Evolutionary conservation across 2,113 vertebrate species (phyloP).

Genomic region (Danionella cerebrum): DNA sequence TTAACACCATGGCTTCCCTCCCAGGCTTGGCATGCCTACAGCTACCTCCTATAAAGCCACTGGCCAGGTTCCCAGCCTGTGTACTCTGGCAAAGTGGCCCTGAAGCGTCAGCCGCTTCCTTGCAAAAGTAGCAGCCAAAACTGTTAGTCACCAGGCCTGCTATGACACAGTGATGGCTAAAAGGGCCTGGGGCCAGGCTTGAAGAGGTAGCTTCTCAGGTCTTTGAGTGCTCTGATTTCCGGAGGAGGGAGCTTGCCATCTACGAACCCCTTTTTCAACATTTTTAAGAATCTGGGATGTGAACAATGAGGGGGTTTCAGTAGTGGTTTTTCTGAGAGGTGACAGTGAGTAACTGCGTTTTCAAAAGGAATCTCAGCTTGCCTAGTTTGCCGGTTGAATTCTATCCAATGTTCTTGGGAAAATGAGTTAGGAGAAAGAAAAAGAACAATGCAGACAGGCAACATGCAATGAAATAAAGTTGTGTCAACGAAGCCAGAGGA

Average conservation of each 20-base stretch:
- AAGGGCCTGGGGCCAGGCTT: slow-evolving; percentile 23
- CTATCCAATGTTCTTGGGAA: too few relatives aligned
- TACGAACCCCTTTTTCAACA: neutral
- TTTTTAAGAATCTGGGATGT: neutral
- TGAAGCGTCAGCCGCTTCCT: slow-evolving; percentile 30
- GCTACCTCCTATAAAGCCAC: slow-evolving; percentile 36
- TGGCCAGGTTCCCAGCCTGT: slow-evolving; percentile 33
- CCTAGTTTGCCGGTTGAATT: neutral
- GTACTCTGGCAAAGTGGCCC: slow-evolving; percentile 25
- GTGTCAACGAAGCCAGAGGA: slow-evolving; percentile 45
- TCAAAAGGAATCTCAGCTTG: neutral
- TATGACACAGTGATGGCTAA: slow-evolving; percentile 22
- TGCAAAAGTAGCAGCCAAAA: slow-evolving; percentile 21
- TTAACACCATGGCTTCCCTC: slow-evolving; percentile 13
- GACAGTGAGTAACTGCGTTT: neutral
- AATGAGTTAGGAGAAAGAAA: slow-evolving; percentile 27
- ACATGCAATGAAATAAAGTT: neutral
- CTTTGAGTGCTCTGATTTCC: slow-evolving; percentile 15
- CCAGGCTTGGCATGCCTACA: slow-evolving; percentile 35
- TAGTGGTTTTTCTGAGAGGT: neutral
- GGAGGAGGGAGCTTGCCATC: neutral
- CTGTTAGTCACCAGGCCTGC: slow-evolving; percentile 27
- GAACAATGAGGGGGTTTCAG: slow-evolving; percentile 4
- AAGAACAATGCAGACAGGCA: slow-evolving; percentile 5
- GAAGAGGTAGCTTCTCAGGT: slow-evolving; percentile 15